These are phyloP conservation scores for Pentalonia nigronervosa DNA, from an alignment of 1,140 invertebrate species.

Conservation along the genomic window DNA sequence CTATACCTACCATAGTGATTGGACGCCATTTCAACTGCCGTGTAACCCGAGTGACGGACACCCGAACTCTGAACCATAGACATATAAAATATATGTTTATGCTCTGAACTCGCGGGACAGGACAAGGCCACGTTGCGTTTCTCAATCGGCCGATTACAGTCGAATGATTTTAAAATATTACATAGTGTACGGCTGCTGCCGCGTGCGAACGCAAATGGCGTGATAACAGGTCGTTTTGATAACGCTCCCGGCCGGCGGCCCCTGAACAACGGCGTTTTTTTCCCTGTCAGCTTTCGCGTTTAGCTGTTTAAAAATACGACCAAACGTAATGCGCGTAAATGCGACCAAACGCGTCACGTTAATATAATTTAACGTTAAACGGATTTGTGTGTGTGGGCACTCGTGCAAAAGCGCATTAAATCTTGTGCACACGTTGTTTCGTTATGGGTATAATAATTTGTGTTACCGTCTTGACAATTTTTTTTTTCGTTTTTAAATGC, in stretches of 20 bases:
- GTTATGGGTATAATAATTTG: not conserved
- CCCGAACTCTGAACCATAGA: not conserved
- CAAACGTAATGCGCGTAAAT: not conserved
- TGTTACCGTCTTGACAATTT: not conserved
- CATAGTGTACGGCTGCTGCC: too few species aligned
- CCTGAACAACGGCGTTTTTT: not conserved
- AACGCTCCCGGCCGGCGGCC: not conserved
- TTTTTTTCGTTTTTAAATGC: not conserved
- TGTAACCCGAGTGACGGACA: not conserved
- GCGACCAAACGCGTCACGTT: not conserved
- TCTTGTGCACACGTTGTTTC: not conserved
- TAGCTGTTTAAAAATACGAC: not conserved
- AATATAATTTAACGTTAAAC: not conserved
- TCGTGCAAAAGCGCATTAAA: not conserved
- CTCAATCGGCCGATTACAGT: not conserved
- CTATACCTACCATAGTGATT: not conserved
- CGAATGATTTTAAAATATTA: too few species aligned
- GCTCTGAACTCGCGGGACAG: too few species aligned
- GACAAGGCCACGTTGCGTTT: not conserved
- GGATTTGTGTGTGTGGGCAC: not conserved
- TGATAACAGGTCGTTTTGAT: conserved; percentile 10
- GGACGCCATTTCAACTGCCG: not conserved
- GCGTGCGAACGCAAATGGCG: not conserved
- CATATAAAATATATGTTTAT: too few species aligned
- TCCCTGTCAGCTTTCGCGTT: not conserved